These are phyloP conservation scores for Drosophila quinaria DNA, from an alignment of 2,888 invertebrate species.

Conservation along the genomic window DNA sequence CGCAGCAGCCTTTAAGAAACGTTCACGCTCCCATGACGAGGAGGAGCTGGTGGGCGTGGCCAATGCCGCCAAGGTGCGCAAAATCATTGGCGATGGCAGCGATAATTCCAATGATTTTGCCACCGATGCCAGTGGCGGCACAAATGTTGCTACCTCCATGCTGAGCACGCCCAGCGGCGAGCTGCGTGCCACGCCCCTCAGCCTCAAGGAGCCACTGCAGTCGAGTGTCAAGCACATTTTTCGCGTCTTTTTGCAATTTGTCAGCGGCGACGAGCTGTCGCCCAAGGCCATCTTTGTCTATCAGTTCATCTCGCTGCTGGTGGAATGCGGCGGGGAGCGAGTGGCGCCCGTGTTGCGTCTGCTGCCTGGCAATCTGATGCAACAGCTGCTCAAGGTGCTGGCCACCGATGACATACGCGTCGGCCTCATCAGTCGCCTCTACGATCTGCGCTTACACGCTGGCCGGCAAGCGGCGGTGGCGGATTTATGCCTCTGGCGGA, in stretches of 20 bases:
- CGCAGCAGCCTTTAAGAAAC: conserved; percentile 86
- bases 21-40: conserved; percentile 88
- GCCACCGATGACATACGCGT: conserved; percentile 84
- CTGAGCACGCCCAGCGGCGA: conserved; percentile 42
- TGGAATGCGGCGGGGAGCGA: conserved; percentile 91
- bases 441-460: conserved; percentile 91
- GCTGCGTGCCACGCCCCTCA: conserved; percentile 68
- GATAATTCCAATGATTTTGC: conserved; percentile 87
- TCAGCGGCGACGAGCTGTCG: conserved; percentile 89
- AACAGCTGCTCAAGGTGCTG: conserved; percentile 91
- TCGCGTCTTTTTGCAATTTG: conserved; percentile 90
- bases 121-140: conserved; percentile 58
- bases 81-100: conserved; percentile 87
- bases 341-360: conserved; percentile 90
- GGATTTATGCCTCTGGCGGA: conserved; percentile 94
- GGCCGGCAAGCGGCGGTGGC: conserved; percentile 95
- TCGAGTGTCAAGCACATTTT: conserved; percentile 90
- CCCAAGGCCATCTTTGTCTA: conserved; percentile 94
- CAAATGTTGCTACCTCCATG: conserved; percentile 28
- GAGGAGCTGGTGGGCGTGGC: conserved; percentile 84
- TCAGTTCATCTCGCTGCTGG: conserved; percentile 91
- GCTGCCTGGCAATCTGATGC: conserved; percentile 91
- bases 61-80: conserved; percentile 88
- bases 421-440: conserved; percentile 86
- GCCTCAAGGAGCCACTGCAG: conserved; percentile 88